phyloP scores from a whole-genome alignment of 2,113 vertebrate species.

The Neodontobutis hainanensis region DNA sequence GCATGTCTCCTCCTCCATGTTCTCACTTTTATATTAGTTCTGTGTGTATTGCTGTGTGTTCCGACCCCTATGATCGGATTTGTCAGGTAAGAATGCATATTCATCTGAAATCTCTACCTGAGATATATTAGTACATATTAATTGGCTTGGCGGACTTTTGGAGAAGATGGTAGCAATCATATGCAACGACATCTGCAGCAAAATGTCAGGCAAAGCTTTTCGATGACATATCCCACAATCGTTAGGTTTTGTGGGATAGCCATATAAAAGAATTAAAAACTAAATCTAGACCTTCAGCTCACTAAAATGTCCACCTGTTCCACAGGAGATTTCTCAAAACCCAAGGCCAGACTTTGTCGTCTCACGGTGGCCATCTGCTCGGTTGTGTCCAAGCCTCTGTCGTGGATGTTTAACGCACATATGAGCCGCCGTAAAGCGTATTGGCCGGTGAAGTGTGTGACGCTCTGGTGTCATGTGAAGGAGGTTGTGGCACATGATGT shows the following conservation, averaged over 20 bases:
- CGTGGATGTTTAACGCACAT: conserved; percentile 24
- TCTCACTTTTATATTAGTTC: too few species aligned
- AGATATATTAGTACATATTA: not conserved
- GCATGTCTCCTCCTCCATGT: not conserved
- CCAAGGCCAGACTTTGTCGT: conserved; percentile 24
- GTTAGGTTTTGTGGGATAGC: too few species aligned
- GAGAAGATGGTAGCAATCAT: too few species aligned
- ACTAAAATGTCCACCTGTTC: not conserved
- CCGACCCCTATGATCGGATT: not conserved
- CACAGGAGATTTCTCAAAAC: conserved; percentile 27
- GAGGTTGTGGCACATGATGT: conserved; percentile 34
- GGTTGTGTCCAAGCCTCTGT: conserved; percentile 14
- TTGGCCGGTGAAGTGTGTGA: conserved; percentile 7
- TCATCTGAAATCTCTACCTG: not conserved
- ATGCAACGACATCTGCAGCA: too few species aligned
- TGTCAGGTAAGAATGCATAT: not conserved
- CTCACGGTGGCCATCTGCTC: conserved; percentile 45
- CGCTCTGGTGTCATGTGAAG: conserved; percentile 11
- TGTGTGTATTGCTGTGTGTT: too few species aligned
- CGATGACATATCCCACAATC: too few species aligned
- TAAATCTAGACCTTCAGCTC: not conserved
- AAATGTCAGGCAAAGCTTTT: too few species aligned
- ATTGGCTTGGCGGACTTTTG: not conserved
- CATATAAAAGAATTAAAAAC: too few species aligned
- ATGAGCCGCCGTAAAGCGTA: conserved; percentile 14